phyloP scores from a whole-genome alignment of 2,113 vertebrate species.

The Abramis brama region DNA sequence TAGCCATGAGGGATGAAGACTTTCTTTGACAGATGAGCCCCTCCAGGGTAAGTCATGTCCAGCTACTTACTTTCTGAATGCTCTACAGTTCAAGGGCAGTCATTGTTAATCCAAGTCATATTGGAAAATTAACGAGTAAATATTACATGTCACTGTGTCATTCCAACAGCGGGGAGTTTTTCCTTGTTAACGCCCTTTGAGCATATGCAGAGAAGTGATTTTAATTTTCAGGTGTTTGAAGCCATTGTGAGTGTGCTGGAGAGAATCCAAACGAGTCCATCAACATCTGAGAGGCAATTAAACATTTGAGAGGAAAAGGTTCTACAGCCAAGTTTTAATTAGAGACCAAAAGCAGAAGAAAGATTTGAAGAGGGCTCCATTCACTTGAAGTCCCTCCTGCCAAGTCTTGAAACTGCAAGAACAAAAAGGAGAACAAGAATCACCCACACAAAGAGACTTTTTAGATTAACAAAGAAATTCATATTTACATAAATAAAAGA shows the following conservation, averaged over 20 bases:
- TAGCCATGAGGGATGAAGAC: constrained; percentile 44
- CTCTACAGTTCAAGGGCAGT: constrained; percentile 60
- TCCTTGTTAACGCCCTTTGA: constrained; percentile 52
- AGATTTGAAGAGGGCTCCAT: background rate
- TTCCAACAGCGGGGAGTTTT: constrained; percentile 7
- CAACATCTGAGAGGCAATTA: constrained; percentile 18
- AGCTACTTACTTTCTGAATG: constrained; percentile 57
- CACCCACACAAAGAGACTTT: constrained; percentile 16
- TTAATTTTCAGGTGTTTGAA: constrained; percentile 29
- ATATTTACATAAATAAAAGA: background rate
- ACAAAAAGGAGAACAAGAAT: constrained; percentile 43
- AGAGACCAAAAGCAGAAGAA: constrained; percentile 13
- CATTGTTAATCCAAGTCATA: constrained; percentile 60
- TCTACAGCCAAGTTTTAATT: constrained; percentile 22
- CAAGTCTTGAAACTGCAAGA: constrained; percentile 54
- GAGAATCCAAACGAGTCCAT: constrained; percentile 34
- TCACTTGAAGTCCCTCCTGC: constrained; percentile 25
- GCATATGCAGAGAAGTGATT: background rate
- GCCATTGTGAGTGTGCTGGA: constrained; percentile 7
- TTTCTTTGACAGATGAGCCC: constrained; percentile 60
- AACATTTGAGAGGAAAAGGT: constrained; percentile 18
- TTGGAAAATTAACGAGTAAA: background rate
- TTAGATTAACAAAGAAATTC: background rate
- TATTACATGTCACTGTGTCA: background rate
- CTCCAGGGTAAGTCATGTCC: constrained; percentile 66